Conservation (phyloP, 2,797 vertebrate genomes). For the Falco berigora region DNA sequence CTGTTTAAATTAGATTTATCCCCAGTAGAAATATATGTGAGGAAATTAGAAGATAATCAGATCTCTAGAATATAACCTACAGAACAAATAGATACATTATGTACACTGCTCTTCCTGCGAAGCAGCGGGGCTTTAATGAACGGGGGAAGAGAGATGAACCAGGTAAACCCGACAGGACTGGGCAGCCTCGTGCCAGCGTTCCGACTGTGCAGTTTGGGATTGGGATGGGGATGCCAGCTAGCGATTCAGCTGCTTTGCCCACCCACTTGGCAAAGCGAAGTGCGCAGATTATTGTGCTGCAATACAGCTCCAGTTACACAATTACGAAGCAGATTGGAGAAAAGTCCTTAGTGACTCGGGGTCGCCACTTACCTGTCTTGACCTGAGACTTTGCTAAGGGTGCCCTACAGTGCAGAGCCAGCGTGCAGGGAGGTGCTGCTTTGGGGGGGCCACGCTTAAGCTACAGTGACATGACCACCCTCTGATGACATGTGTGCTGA, state of each 20-base stretch:
- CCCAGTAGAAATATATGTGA: constrained; percentile 8
- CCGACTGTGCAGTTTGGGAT: not conserved
- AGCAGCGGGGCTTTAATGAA: not conserved
- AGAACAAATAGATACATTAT: not conserved
- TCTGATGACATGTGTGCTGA: not conserved
- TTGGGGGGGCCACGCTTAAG: accelerated
- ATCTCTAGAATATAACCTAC: not conserved
- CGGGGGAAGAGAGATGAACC: not conserved
- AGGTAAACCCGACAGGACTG: not conserved
- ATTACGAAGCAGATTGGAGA: not conserved
- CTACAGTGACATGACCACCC: accelerated
- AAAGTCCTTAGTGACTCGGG: not conserved
- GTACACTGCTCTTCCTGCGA: not conserved
- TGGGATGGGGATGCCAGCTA: too few relatives aligned
- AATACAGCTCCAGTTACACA: not conserved
- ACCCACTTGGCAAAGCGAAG: not conserved
- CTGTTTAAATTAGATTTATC: constrained; percentile 52
- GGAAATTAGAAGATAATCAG: constrained; percentile 26
- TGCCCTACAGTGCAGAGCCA: not conserved
- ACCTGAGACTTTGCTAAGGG: not conserved
- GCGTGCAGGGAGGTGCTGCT: accelerated
- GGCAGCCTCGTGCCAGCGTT: not conserved
- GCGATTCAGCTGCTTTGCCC: not conserved
- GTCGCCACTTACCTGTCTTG: accelerated
- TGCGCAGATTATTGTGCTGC: too few relatives aligned